These are phyloP conservation scores for Erebia epiphron DNA, from an alignment of 2,888 invertebrate genomes.

Conservation along the genomic window DNA sequence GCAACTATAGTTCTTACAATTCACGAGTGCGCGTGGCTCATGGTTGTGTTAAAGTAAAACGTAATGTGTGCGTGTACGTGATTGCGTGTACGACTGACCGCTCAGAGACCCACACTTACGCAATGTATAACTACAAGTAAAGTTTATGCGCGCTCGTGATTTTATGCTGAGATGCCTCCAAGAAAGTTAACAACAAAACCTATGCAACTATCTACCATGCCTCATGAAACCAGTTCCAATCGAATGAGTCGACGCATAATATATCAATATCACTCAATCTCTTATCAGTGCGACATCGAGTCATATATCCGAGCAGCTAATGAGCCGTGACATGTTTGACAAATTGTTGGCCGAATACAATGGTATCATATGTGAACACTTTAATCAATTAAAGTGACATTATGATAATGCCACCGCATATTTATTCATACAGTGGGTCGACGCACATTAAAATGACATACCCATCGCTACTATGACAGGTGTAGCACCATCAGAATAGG, in stretches of 20 bases:
- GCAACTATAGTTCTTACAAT: too few species aligned
- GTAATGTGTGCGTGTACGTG: too few species aligned
- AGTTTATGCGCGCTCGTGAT: background rate
- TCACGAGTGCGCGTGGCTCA: too few species aligned
- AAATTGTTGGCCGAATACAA: conserved; percentile 7
- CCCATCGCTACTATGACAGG: too few species aligned
- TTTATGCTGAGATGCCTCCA: background rate
- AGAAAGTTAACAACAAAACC: background rate
- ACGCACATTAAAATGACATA: too few species aligned
- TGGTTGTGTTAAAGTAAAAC: too few species aligned
- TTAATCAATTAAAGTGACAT: conserved; percentile 8
- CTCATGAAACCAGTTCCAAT: background rate
- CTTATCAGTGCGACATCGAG: conserved; percentile 5
- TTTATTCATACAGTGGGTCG: background rate
- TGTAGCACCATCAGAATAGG: too few species aligned
- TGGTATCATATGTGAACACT: conserved; percentile 17
- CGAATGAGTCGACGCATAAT: background rate
- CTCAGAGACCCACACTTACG: too few species aligned
- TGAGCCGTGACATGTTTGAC: conserved; percentile 8
- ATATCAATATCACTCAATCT: conserved; percentile 1
- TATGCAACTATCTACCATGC: background rate
- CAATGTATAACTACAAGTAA: too few species aligned
- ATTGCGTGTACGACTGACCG: too few species aligned
- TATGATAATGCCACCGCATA: background rate
- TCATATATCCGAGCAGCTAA: conserved; percentile 5